phyloP scores from a whole-genome alignment of 92 coral and sea anemone genomes.

The Porites cylindrica region DNA sequence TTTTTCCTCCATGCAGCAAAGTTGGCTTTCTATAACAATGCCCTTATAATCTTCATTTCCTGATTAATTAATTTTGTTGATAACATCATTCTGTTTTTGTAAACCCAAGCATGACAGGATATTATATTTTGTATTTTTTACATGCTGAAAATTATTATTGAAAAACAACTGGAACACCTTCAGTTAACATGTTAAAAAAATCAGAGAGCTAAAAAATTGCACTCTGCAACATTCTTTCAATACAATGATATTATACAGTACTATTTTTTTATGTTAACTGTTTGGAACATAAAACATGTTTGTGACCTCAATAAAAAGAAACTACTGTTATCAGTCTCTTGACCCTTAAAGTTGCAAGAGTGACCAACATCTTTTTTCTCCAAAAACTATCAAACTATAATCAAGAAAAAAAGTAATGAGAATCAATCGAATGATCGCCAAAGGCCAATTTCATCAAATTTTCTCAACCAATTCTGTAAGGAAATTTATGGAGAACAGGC shows the following conservation, averaged over 20 bases:
- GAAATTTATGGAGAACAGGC: too few species aligned
- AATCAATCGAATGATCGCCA: too few species aligned
- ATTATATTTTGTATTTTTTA: background rate
- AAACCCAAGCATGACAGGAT: background rate
- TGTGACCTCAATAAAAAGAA: background rate
- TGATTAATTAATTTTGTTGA: background rate
- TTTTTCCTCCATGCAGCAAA: background rate
- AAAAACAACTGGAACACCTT: background rate
- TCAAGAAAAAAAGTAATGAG: too few species aligned
- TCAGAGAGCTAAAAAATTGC: too few species aligned
- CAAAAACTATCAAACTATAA: too few species aligned
- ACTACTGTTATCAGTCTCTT: background rate
- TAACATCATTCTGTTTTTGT: background rate
- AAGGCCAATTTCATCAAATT: too few species aligned
- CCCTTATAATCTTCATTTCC: background rate
- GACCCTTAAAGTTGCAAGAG: too few species aligned
- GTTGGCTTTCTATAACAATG: background rate
- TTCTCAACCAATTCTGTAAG: too few species aligned
- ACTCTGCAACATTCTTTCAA: too few species aligned
- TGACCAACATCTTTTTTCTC: too few species aligned
- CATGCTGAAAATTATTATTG: background rate
- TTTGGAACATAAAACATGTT: background rate
- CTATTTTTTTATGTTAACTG: background rate
- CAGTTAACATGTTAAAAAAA: too few species aligned
- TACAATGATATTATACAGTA: too few species aligned